Percentiles rank a stretch among this genome's conserved stretches.
Conservation (phyloP, 2,888 invertebrate genomes). For the Drosophila anomalata region DNA sequence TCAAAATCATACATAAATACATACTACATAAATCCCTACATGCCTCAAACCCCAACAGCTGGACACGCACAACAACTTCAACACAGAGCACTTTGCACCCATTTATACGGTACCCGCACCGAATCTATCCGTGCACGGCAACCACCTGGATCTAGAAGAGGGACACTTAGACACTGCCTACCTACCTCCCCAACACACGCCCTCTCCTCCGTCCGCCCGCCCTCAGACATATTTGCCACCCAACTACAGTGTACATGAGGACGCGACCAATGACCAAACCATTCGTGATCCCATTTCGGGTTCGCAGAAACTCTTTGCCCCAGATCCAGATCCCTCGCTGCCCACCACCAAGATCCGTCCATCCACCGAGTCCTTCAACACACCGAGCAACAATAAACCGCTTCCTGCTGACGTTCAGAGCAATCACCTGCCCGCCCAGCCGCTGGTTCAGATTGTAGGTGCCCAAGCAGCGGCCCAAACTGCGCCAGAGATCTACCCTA, state of each 20-base stretch:
- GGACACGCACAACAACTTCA: conserved; percentile 84
- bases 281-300: conserved; percentile 82
- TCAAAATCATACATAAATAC: conserved; percentile 15
- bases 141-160: conserved; percentile 76
- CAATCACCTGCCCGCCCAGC: conserved; percentile 79
- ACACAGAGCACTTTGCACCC: conserved; percentile 95
- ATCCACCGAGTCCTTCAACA: conserved; percentile 83
- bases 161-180: conserved; percentile 72
- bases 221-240: conserved; percentile 56
- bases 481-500: conserved; percentile 84
- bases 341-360: conserved; percentile 83
- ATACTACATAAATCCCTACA: conserved; percentile 29
- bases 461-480: conserved; percentile 84
- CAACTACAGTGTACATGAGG: conserved; percentile 86
- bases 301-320: conserved; percentile 84
- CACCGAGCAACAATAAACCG: conserved; percentile 84
- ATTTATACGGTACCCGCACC: conserved; percentile 95
- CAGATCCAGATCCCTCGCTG: conserved; percentile 85
- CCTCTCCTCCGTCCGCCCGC: conserved; percentile 41
- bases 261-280: conserved; percentile 83
- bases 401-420: conserved; percentile 81
- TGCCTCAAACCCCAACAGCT: conserved; percentile 63
- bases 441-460: conserved; percentile 81
- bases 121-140: conserved; percentile 85
- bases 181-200: conserved; percentile 62